Conservation (phyloP, 2,113 vertebrate genomes). For the Halcyon senegalensis region DNA sequence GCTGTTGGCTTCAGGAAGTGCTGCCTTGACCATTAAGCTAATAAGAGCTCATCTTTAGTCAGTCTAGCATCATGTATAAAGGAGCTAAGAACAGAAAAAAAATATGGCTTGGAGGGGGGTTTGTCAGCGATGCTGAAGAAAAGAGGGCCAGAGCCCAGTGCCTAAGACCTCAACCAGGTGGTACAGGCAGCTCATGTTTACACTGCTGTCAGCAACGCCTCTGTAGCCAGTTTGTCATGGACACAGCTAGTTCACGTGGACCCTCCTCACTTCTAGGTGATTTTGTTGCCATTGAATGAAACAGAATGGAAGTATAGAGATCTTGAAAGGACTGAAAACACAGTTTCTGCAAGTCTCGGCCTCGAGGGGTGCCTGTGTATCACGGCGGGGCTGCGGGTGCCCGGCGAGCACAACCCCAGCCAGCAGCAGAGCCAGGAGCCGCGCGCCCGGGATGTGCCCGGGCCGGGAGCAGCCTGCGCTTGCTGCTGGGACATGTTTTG, state of each 20-base stretch:
- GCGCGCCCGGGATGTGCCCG: rapidly evolving
- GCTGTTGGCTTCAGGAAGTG: background rate
- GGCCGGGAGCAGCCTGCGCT: background rate
- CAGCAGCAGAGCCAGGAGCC: rapidly evolving
- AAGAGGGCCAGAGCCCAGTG: background rate
- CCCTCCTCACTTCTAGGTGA: background rate
- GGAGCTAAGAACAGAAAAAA: background rate
- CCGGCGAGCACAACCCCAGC: background rate
- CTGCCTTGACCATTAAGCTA: background rate
- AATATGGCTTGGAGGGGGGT: background rate
- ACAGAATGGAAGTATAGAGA: rapidly evolving
- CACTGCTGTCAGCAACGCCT: rapidly evolving
- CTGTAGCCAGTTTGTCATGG: background rate
- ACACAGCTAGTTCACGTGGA: background rate
- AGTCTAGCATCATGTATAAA: background rate
- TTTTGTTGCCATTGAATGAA: background rate
- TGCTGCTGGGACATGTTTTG: rapidly evolving
- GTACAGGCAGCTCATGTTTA: rapidly evolving
- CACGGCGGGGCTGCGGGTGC: rapidly evolving
- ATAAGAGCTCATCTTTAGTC: background rate
- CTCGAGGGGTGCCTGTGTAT: rapidly evolving
- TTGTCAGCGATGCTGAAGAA: background rate
- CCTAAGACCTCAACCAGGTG: rapidly evolving
- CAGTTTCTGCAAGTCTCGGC: background rate
- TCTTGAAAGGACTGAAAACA: background rate